Evolutionary conservation across 2,888 invertebrate genomes (phyloP).

Genomic region (Drosophila subsilvestris): DNA sequence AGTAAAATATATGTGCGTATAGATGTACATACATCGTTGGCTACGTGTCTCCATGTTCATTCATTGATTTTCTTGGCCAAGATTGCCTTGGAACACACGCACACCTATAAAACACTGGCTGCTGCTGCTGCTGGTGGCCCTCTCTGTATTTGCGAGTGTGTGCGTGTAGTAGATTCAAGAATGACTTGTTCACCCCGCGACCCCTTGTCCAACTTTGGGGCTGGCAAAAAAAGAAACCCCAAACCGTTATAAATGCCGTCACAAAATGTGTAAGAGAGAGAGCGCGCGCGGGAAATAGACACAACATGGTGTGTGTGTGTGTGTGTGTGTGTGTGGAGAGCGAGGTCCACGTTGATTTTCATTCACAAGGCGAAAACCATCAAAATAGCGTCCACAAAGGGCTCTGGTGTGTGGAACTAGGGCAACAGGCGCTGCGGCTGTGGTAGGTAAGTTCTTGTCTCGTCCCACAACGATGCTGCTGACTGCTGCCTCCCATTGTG

Average conservation of each 20-base stretch:
- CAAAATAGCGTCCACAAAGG: conserved; percentile 63
- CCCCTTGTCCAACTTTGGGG: conserved; percentile 19
- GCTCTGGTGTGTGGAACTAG: conserved; percentile 66
- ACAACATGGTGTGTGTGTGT: neutral
- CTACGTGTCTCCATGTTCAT: conserved; percentile 52
- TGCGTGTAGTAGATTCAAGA: conserved; percentile 44
- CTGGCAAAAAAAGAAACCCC: conserved; percentile 42
- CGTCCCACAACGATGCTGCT: neutral
- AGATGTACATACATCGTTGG: conserved; percentile 16
- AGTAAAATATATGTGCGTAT: conserved; percentile 31
- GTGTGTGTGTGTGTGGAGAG: neutral
- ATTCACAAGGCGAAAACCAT: conserved; percentile 67
- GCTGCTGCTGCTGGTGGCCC: neutral
- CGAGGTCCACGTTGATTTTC: conserved; percentile 49
- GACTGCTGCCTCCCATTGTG: conserved; percentile 6
- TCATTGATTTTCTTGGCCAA: conserved; percentile 55
- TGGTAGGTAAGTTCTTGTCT: conserved; percentile 35
- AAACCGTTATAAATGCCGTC: conserved; percentile 69
- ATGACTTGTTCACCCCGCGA: conserved; percentile 20
- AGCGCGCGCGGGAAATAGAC: conserved; percentile 27
- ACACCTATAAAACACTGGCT: conserved; percentile 23
- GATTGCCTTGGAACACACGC: conserved; percentile 39
- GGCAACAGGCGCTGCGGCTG: conserved; percentile 61
- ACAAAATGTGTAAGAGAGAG: conserved; percentile 31
- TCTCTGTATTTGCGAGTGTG: neutral